Percentiles rank a stretch among this genome's conserved stretches.
phyloP scores from a whole-genome alignment of 2,797 vertebrate species.

The Ispidina lecontei region DNA sequence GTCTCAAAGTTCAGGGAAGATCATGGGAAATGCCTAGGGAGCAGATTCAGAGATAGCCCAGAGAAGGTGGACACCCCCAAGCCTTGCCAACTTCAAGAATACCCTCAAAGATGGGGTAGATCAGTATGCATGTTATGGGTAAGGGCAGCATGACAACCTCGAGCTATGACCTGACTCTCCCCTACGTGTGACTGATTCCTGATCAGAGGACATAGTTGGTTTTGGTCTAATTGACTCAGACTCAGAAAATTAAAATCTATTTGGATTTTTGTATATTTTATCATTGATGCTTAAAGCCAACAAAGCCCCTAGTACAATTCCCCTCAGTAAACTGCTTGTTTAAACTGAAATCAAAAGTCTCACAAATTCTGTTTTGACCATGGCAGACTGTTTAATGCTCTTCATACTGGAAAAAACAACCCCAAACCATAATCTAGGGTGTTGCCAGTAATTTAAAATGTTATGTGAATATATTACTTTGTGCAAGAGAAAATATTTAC shows the following conservation, averaged over 20 bases:
- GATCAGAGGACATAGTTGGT: background rate
- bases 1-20: background rate
- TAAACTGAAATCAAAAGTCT: background rate
- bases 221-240: background rate
- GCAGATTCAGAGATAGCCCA: background rate
- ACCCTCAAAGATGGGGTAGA: background rate
- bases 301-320: background rate
- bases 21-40: background rate
- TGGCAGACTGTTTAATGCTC: background rate
- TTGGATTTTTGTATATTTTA: background rate
- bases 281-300: background rate
- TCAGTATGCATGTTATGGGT: rapidly evolving
- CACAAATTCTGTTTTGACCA: background rate
- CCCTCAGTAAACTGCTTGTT: background rate
- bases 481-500: background rate
- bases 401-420: background rate
- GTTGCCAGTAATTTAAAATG: background rate
- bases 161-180: background rate
- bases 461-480: background rate
- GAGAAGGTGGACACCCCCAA: background rate
- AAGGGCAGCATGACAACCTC: background rate
- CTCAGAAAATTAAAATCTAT: background rate
- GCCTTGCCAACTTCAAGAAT: background rate
- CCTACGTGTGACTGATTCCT: background rate
- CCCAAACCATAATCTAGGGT: background rate